Percentiles rank a stretch among this genome's conserved stretches.
Conservation (phyloP, 2,113 vertebrate genomes). For the Coryphaenoides rupestris region DNA sequence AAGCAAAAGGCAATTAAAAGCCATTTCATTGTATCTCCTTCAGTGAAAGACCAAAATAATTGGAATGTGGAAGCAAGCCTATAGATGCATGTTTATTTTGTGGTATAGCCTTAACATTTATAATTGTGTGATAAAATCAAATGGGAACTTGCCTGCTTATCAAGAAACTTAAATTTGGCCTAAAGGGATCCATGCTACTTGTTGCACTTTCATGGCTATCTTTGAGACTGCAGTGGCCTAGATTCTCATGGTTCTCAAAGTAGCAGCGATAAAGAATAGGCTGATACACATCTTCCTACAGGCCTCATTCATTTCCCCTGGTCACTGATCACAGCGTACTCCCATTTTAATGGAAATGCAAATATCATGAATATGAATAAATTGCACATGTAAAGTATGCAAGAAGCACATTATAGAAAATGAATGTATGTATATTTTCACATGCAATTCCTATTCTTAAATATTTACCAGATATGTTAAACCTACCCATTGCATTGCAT, state of each 20-base stretch:
- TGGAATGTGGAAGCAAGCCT: too few species aligned
- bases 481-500: too few species aligned
- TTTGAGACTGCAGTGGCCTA: too few species aligned
- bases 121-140: neutral
- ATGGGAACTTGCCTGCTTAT: constrained; percentile 1
- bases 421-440: too few species aligned
- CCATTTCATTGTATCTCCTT: too few species aligned
- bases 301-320: constrained; percentile 23
- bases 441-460: too few species aligned
- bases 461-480: too few species aligned
- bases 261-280: constrained; percentile 30
- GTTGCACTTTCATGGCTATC: neutral
- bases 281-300: constrained; percentile 49
- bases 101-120: neutral
- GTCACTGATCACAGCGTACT: constrained; percentile 41
- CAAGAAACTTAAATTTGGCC: neutral
- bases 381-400: too few species aligned
- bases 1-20: too few species aligned
- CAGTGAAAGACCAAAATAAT: too few species aligned
- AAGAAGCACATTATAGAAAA: too few species aligned
- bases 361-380: neutral
- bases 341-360: constrained; percentile 8
- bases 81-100: too few species aligned
- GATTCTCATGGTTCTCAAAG: constrained; percentile 2
- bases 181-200: neutral